These are phyloP conservation scores for Polyommatus icarus DNA, from an alignment of 2,888 invertebrate species.

Conservation along the genomic window DNA sequence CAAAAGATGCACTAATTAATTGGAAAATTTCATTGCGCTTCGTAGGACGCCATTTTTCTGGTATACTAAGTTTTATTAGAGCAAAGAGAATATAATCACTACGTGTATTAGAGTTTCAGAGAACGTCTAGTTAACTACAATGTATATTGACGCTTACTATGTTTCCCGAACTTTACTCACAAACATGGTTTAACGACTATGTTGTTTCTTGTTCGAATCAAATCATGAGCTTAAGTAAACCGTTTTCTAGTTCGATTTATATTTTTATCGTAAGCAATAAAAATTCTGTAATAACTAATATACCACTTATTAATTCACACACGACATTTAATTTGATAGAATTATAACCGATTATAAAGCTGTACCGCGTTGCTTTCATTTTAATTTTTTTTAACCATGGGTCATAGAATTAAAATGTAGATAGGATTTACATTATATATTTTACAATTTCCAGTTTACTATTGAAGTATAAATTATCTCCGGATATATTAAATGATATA, in stretches of 20 bases:
- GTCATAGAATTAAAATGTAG: no score
- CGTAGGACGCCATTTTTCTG: background rate
- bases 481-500: background rate
- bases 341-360: no score
- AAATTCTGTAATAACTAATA: no score
- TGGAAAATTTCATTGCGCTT: background rate
- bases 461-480: background rate
- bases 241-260: background rate
- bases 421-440: no score
- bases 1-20: slow-evolving; percentile 6
- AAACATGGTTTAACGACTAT: background rate
- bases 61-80: background rate
- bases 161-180: background rate
- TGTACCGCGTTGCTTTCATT: no score
- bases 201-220: background rate
- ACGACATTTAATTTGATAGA: no score
- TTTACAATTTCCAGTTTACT: no score
- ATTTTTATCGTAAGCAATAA: background rate
- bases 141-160: background rate
- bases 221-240: background rate
- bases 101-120: background rate
- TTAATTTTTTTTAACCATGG: no score
- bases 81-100: no score
- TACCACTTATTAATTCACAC: no score
- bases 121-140: background rate